Evolutionary conservation across 1,140 invertebrate species (phyloP), one percentile per base, ranked within the genome.

Genomic region (Brachionus rubens): DNA sequence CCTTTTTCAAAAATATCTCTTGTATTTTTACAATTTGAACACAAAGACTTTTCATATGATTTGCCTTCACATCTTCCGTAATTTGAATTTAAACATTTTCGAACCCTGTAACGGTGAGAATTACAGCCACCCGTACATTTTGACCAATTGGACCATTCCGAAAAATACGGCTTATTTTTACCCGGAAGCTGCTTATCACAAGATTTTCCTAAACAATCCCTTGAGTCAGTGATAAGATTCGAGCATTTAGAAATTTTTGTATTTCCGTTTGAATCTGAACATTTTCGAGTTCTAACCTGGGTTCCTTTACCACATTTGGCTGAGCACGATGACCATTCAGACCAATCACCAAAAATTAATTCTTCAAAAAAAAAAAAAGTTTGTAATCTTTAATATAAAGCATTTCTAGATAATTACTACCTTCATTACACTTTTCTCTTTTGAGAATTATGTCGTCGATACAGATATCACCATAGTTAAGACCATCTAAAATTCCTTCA

Each of bases 271-370:
- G 47, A 50, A 46, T 70, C 28, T 16, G 41, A 47, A 24, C 41
- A 70, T 9, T n/a, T 46, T 47, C 41, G 40, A 19, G 43, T 70
- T 47, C 65, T 70, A 28, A 19, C 3, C 33, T 70, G 65, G n/a
- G 9, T 48, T 47, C 65, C 65, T 28, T 48, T 70, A 26, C 65
- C 65, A 16, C 65, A 70, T 33, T 47, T 33, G 7, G 65, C 2
- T 10, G 36, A 46, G 19, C 65, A 70, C 14, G 16, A 50, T 19
- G 68, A 72, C 68, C 68, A 72, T 40, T 50, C 46, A 5, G 68
- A 50, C 68, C 68, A 72, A 12, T 72, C 46, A 12, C 68, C 50
- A 50, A 54, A 72, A 40, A 26, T 50, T 47, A 47, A 70, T 70
- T 70, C 65, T 70, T n/a, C 5, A 21, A 33, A 28, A 68, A 68